Conservation (phyloP, 2,113 vertebrate species). For the Eonycteris spelaea region DNA sequence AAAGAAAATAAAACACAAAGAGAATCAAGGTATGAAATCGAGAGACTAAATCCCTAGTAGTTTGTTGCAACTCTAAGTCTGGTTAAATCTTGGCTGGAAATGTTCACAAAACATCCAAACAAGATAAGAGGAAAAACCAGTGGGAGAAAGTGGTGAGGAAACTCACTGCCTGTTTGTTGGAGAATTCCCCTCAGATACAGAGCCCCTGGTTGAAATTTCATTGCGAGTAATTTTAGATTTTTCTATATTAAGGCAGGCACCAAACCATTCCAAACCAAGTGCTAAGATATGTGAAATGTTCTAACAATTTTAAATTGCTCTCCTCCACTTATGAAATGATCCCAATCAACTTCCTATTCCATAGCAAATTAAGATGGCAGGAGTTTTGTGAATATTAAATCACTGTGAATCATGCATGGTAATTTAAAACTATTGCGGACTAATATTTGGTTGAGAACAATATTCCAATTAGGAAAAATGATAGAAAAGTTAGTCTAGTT, state of each 20-base stretch:
- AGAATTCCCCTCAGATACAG: constrained; percentile 16
- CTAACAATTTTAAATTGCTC: constrained; percentile 68
- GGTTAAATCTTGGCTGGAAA: constrained; percentile 37
- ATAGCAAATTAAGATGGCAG: constrained; percentile 54
- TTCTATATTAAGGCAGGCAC: constrained; percentile 63
- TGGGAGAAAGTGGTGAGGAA: background rate
- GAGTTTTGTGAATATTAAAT: constrained; percentile 68
- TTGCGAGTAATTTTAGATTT: constrained; percentile 51
- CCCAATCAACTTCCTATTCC: constrained; percentile 66
- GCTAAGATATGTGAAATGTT: constrained; percentile 49
- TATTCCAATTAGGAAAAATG: constrained; percentile 60
- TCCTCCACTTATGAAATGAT: constrained; percentile 65
- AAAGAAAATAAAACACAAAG: constrained; percentile 40
- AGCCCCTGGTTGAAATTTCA: constrained; percentile 57
- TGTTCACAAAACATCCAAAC: background rate
- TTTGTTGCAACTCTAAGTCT: background rate
- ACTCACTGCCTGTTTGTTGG: background rate
- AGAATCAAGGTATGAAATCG: constrained; percentile 37
- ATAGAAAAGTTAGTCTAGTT: constrained; percentile 52
- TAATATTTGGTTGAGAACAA: constrained; percentile 61
- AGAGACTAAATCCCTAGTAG: constrained; percentile 23
- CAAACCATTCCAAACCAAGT: constrained; percentile 59
- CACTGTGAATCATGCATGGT: constrained; percentile 54
- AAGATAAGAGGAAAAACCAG: background rate
- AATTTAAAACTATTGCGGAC: constrained; percentile 62